Conservation (phyloP, 2,888 invertebrate genomes). For the Eupithecia insigniata region DNA sequence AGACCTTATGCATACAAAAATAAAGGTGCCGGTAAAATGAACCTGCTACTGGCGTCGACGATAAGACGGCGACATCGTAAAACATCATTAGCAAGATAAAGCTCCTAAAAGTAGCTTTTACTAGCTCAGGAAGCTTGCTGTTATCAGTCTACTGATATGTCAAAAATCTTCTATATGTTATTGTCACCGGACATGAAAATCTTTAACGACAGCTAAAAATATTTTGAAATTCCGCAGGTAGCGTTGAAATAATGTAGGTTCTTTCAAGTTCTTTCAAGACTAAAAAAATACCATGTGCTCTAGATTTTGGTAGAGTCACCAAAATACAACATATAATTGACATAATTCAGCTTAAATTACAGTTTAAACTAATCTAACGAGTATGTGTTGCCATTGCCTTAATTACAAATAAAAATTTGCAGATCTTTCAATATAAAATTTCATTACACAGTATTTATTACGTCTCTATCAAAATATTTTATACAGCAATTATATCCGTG, state of each 20-base stretch:
- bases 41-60: conserved; percentile 77
- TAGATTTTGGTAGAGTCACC: not conserved
- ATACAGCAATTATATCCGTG: conserved; percentile 50
- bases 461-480: conserved; percentile 27
- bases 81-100: conserved; percentile 83
- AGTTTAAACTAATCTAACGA: not conserved
- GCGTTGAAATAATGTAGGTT: too few species aligned
- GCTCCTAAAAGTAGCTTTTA: conserved; percentile 72
- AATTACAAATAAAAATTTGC: not conserved
- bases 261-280: not conserved
- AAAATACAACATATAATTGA: not conserved
- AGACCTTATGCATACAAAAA: conserved; percentile 48
- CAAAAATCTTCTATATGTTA: conserved; percentile 24
- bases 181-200: conserved; percentile 10
- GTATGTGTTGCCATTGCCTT: not conserved
- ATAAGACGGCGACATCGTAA: conserved; percentile 78
- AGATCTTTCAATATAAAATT: not conserved
- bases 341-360: not conserved
- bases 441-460: not conserved
- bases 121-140: conserved; percentile 62
- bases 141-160: conserved; percentile 38
- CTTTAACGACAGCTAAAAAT: not conserved
- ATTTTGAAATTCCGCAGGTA: not conserved
- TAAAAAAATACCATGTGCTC: too few species aligned
- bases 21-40: conserved; percentile 43